Conservation (phyloP, 2,888 invertebrate genomes). For the Trissonchulus sp. region DNA sequence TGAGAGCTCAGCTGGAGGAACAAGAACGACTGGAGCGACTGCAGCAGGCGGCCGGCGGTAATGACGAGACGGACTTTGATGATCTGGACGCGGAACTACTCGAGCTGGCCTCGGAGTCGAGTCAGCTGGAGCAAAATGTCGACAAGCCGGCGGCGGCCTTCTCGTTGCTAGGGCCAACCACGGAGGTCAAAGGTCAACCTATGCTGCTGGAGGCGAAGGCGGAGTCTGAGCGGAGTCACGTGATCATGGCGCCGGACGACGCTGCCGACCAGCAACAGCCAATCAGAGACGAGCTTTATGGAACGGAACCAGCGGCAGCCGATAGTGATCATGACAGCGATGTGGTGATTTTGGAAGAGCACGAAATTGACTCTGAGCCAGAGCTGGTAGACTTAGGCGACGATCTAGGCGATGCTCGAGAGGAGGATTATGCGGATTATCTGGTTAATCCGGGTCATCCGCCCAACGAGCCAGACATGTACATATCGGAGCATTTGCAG, state of each 20-base stretch:
- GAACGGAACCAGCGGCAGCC: background rate
- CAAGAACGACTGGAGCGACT: constrained; percentile 21
- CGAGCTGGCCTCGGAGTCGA: background rate
- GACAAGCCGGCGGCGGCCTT: background rate
- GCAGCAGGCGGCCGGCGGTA: background rate
- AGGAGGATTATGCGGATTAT: background rate
- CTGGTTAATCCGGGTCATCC: constrained; percentile 27
- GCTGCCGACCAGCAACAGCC: background rate
- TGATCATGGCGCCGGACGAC: background rate
- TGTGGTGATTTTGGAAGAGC: background rate
- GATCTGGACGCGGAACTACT: background rate
- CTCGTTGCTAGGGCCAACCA: background rate
- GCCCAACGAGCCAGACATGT: constrained; percentile 26
- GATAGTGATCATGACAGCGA: constrained; percentile 7
- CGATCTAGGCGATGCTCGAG: background rate
- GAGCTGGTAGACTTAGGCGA: background rate
- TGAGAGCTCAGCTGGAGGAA: constrained; percentile 23
- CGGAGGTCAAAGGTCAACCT: background rate
- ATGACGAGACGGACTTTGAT: constrained; percentile 2
- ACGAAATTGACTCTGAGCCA: background rate
- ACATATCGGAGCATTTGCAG: constrained; percentile 18
- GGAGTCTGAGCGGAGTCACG: background rate
- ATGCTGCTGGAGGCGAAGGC: background rate
- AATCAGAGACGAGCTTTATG: background rate
- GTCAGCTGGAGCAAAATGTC: background rate